phyloP scores from a whole-genome alignment of 1,140 invertebrate genomes.

The Sitobion miscanthi region DNA sequence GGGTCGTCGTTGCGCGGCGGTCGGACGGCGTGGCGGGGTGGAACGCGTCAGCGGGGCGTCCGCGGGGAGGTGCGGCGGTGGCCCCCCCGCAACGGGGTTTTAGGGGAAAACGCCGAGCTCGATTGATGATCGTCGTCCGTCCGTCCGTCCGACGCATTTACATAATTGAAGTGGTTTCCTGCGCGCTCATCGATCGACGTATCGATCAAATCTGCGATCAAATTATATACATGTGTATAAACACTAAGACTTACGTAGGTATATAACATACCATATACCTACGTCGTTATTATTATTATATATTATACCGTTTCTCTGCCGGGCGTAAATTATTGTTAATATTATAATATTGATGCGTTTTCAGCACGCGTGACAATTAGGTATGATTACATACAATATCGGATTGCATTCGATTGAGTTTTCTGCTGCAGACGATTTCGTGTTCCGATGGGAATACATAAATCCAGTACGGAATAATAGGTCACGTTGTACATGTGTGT shows the following conservation, averaged over 20 bases:
- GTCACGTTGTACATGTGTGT: neutral
- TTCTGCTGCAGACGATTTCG: neutral
- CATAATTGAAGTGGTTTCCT: conserved; percentile 47
- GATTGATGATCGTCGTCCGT: conserved; percentile 45
- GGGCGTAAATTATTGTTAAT: neutral
- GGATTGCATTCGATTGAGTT: neutral
- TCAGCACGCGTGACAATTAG: neutral
- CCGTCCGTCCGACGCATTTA: conserved; percentile 18
- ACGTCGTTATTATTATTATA: neutral
- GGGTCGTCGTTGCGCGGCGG: neutral
- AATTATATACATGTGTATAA: neutral
- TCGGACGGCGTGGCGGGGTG: neutral
- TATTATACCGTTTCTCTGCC: neutral
- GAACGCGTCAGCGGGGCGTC: neutral
- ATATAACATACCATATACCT: too few species aligned
- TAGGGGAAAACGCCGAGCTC: conserved; percentile 15
- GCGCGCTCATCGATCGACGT: neutral
- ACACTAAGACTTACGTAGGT: neutral
- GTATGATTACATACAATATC: too few species aligned
- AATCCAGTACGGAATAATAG: neutral
- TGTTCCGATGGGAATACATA: neutral
- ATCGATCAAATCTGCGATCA: conserved; percentile 18
- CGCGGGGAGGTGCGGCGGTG: conserved; percentile 23
- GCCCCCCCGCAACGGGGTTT: conserved; percentile 19
- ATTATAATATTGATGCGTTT: neutral